Percentiles rank a stretch among this genome's conserved stretches.
These are phyloP conservation scores for honey bee (Apis mellifera) DNA, from an alignment of 1,140 invertebrate species.

Conservation along the genomic window Amel_HAv3.1 CM009931.2:22478001-22478500, in stretches of 20 bases:
- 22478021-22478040: slow-evolving; percentile 61
- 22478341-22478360: slow-evolving; percentile 51
- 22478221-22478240: slow-evolving; percentile 62
- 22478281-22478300: slow-evolving; percentile 61
- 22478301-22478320: slow-evolving; percentile 50
- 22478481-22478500: slow-evolving; percentile 40
- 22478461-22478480: slow-evolving; percentile 37
- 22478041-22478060: slow-evolving; percentile 41
- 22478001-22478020: slow-evolving; percentile 47
- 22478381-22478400: slow-evolving; percentile 24
- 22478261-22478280: slow-evolving; percentile 60
- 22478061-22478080: slow-evolving; percentile 5
- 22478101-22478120: slow-evolving; percentile 4
- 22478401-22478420: neutral
- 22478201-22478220: slow-evolving; percentile 33
- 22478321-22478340: slow-evolving; percentile 33
- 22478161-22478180: slow-evolving; percentile 8
- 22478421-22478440: no score
- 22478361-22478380: slow-evolving; percentile 43
- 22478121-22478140: neutral
- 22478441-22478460: slow-evolving; percentile 11
- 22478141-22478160: slow-evolving; percentile 8
- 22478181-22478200: slow-evolving; percentile 9
- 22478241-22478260: slow-evolving; percentile 72
- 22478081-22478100: neutral